Conservation (phyloP, 2,797 vertebrate species). For the Microchirus variegatus region DNA sequence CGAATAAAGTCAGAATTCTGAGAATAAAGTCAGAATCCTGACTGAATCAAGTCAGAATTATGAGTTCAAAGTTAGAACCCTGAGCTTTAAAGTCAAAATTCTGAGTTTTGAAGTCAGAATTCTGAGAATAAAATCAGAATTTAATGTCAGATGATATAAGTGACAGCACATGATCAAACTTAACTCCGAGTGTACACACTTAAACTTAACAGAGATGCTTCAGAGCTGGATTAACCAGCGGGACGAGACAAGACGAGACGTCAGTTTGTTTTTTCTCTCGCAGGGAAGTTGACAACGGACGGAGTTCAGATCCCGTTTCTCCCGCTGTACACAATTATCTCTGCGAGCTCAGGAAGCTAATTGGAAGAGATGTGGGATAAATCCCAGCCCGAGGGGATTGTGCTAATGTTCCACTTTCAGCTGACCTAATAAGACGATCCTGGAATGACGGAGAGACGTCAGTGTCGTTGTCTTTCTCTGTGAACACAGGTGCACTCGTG, state of each 20-base stretch:
- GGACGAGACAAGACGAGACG: conserved; percentile 63
- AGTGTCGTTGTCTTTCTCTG: conserved; percentile 36
- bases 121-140: no score
- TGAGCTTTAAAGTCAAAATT: no score
- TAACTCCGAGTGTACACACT: conserved; percentile 73
- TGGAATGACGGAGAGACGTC: conserved; percentile 47
- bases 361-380: conserved; percentile 83
- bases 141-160: no score
- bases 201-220: conserved; percentile 56
- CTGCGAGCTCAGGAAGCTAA: conserved; percentile 76
- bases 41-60: no score
- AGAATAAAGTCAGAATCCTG: no score
- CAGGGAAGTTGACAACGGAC: conserved; percentile 37
- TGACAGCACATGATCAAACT: conserved; percentile 83
- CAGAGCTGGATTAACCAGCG: conserved; percentile 71
- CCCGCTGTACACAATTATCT: conserved; percentile 76
- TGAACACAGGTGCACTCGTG: conserved; percentile 56
- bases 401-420: conserved; percentile 79
- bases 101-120: no score
- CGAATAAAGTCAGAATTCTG: no score
- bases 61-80: no score
- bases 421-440: conserved; percentile 80
- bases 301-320: conserved; percentile 59
- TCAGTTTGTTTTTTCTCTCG: conserved; percentile 43
- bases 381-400: conserved; percentile 78